phyloP scores from a whole-genome alignment of 2,888 invertebrate species.

The Plutella xylostella region DNA sequence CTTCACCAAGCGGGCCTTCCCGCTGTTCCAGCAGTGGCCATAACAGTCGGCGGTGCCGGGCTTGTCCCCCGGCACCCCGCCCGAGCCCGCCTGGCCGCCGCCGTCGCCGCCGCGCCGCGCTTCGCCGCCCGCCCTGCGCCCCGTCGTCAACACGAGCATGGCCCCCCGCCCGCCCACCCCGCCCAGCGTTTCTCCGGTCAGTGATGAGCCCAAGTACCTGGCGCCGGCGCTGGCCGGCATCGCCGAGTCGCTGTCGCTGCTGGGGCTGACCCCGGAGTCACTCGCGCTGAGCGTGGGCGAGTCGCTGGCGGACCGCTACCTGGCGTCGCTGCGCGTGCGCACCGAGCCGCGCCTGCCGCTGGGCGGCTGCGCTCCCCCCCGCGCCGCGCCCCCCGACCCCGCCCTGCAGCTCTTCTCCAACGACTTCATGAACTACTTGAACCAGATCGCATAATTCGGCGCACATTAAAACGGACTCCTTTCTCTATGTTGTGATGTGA shows the following conservation, averaged over 20 bases:
- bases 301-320: constrained; percentile 56
- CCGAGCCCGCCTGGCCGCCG: constrained; percentile 55
- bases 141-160: constrained; percentile 66
- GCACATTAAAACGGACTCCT: constrained; percentile 22
- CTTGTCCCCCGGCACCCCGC: constrained; percentile 64
- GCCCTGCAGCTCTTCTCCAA: constrained; percentile 72
- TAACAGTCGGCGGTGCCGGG: constrained; percentile 85
- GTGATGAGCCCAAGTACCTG: constrained; percentile 37
- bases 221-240: constrained; percentile 47
- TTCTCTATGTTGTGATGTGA: constrained; percentile 23
- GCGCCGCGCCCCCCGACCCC: constrained; percentile 31
- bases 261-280: constrained; percentile 53
- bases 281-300: constrained; percentile 57
- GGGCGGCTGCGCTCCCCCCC: constrained; percentile 36
- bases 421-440: constrained; percentile 72
- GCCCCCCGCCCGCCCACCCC: constrained; percentile 32
- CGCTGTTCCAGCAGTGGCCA: constrained; percentile 84
- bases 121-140: constrained; percentile 54
- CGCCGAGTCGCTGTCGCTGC: constrained; percentile 54
- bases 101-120: constrained; percentile 56
- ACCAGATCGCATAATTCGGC: constrained; percentile 65
- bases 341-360: constrained; percentile 25
- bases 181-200: constrained; percentile 28
- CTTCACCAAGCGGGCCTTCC: constrained; percentile 80
- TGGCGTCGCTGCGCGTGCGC: constrained; percentile 51